Evolutionary conservation across 2,888 invertebrate species (phyloP).

Genomic region (Mantis religiosa): DNA sequence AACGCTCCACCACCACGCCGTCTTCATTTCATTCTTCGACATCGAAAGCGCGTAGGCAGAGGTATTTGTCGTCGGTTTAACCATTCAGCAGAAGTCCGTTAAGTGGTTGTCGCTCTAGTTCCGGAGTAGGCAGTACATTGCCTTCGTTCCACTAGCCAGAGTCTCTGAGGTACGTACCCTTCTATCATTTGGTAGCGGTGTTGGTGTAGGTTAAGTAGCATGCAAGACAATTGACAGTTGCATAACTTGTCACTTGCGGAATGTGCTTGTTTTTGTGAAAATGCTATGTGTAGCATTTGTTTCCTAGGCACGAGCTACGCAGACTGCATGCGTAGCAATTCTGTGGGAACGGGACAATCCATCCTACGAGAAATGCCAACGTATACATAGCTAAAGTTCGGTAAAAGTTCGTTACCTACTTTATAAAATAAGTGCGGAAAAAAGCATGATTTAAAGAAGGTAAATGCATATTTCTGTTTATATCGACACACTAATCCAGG

Average conservation of each 20-base stretch:
- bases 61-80: not conserved
- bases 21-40: not conserved
- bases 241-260: not conserved
- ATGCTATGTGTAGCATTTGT: not conserved
- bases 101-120: not conserved
- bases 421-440: too few relatives aligned
- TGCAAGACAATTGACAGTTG: not conserved
- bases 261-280: not conserved
- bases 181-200: too few relatives aligned
- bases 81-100: not conserved
- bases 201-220: too few relatives aligned
- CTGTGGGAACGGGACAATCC: not conserved
- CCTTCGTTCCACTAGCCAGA: not conserved
- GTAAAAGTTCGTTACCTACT: too few relatives aligned
- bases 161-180: not conserved
- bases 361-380: not conserved
- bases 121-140: too few relatives aligned
- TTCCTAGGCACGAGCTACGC: not conserved
- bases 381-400: too few relatives aligned
- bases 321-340: not conserved
- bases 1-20: not conserved
- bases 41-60: not conserved
- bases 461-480: too few relatives aligned
- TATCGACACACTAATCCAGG: too few relatives aligned
- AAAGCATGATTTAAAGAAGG: too few relatives aligned